Evolutionary conservation across 2,888 invertebrate genomes (phyloP), one percentile per base, ranked within the genome.

Genomic region (Dicyrtoma fusca): DNA sequence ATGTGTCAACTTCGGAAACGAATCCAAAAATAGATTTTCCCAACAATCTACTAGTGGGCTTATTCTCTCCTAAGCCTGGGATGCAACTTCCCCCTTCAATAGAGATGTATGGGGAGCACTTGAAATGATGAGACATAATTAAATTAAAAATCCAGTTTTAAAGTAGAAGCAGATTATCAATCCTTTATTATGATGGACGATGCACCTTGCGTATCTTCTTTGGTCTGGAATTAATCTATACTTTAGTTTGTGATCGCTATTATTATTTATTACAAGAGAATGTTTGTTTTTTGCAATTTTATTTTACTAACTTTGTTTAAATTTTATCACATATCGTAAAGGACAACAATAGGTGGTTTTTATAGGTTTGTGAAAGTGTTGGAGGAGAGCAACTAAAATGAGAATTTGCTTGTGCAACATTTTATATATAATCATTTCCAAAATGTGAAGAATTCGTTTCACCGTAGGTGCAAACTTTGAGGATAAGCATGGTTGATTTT

Each of bases 1-100:
- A 73, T 8, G 75, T 76, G 71, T 79, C 81, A 23, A 81, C 81
- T 65, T 81, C 82, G 0, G 82, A 81, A 6, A 81, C 81, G 63
- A 81, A 81, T n/a, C 82, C 82, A 74, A 82, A 82, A 70, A 82
- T 81, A 26, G 82, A 81, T 47, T 80, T 81, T 23, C 81, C 81
- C 45, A 82, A 68, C 17, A 78, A 76, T 19, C 82, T 69, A 0
- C 81, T 76, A 63, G 77, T 77, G n/a, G 81, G 81, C 44, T 78
- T 80, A 69, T 80, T 78, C 13, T 79, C 79, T 14, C 80, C 82
- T 65, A 81, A 74, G 21, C 81, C 81, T 17, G 80, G 82, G 62
- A 81, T 82, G 79, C 79, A 80, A 10, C 76, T 75, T 17, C 57
- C 72, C 11, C 71, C 72, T 19, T 55, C 76, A 49, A 6, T 13